phyloP scores from a whole-genome alignment of 2,888 invertebrate species.

The Polymixis lichenea region DNA sequence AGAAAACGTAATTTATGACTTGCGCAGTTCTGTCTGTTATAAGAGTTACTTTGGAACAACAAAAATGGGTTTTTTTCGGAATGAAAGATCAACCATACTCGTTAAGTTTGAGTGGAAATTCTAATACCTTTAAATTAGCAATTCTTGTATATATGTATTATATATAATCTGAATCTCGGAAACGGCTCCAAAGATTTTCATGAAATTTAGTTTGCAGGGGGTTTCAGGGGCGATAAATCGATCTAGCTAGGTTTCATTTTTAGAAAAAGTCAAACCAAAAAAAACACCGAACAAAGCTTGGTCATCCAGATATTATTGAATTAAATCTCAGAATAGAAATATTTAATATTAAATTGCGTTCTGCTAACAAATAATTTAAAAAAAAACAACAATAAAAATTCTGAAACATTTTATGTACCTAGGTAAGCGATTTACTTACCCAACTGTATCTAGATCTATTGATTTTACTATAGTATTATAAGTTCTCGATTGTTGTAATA shows the following conservation, averaged over 20 bases:
- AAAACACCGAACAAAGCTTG: too few relatives aligned
- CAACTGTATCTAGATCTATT: not conserved
- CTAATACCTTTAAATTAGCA: too few relatives aligned
- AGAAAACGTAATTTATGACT: slow-evolving; percentile 13
- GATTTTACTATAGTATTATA: too few relatives aligned
- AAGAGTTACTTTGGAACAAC: not conserved
- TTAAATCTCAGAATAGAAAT: slow-evolving; percentile 13
- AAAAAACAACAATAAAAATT: not conserved
- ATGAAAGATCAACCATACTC: not conserved
- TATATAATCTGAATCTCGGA: too few relatives aligned
- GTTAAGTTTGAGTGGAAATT: not conserved
- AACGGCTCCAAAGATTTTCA: too few relatives aligned
- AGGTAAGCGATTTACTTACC: not conserved
- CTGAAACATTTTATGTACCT: not conserved
- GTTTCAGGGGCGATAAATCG: too few relatives aligned
- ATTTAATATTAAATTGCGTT: not conserved
- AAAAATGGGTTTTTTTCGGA: not conserved
- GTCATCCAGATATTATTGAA: too few relatives aligned
- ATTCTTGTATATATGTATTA: too few relatives aligned
- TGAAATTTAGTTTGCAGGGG: too few relatives aligned
- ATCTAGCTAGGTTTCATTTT: too few relatives aligned
- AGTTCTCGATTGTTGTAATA: not conserved
- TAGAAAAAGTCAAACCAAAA: too few relatives aligned
- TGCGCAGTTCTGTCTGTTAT: not conserved
- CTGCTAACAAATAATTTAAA: not conserved